Base-by-base conservation (phyloP, 2,113 vertebrate genomes). In the Otolemur garnettii region DNA sequence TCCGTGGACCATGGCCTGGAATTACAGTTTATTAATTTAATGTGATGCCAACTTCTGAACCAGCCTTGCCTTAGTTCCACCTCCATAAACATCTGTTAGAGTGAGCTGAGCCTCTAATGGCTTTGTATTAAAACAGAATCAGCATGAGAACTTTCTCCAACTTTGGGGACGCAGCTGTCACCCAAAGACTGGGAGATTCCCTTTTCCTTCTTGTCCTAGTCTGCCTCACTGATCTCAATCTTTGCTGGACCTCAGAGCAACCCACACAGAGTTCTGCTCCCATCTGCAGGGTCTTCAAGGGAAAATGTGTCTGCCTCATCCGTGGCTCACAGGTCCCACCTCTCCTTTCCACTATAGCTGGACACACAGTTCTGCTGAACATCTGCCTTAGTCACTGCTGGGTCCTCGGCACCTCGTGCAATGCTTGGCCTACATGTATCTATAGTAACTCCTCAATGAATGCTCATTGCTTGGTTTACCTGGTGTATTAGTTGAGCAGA, bases 281-380 rank as follows among this genome's bases (percentile, higher is more conserved):
- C 45, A 50, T 50, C 45, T 50, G 45, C 45, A 50, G 33, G 30
- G 21, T 38, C 62, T 60, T 62, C 42, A 24, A 78, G 38, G 15
- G 28, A 17, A 42, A 55, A 18, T 19, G 5, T 17, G 45, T 15
- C n/a, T 12, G 42, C 42, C 55, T 71, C 24, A 0, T 62, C 42
- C 50, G n/a, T 77, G 3, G n/a, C 33, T 57, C 64, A 4, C 2
- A 4, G 1, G 2, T 1, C 64, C 77, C 19, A 57, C 7, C 68
- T n/a, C 1, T n/a, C 87, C 74, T 38, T 17, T 42, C 55, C 21
- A 0, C 13, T 2, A 35, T 14, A 5, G 0, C 0, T 1, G 38
- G 5, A 3, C 28, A 66, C 1, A 14, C 5, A 6, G 18, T 53
- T 60, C 68, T 79, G 21, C 50, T 15, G 1, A 21, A 5, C 28